These are phyloP conservation scores for Pocillopora grandis DNA, from an alignment of 92 coral and sea anemone genomes.

Conservation along the genomic window DNA sequence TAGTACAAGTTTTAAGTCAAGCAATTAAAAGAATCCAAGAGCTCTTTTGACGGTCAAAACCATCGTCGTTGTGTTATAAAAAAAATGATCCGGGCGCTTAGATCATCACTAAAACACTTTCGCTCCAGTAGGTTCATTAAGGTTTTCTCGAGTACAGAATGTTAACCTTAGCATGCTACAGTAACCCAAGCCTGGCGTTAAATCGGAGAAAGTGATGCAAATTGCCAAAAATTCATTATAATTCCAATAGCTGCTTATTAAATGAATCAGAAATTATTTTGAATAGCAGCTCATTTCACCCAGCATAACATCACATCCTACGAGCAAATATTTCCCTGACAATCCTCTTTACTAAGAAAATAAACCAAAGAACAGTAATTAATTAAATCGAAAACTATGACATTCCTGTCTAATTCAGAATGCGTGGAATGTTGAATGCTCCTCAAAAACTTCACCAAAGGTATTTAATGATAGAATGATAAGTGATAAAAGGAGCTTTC, in stretches of 20 bases:
- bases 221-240: not conserved
- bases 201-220: not conserved
- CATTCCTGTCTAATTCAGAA: constrained; percentile 11
- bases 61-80: not conserved
- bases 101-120: too few relatives aligned
- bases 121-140: too few relatives aligned
- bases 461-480: not conserved
- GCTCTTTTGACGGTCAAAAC: not conserved
- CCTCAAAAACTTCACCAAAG: not conserved
- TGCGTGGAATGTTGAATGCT: not conserved
- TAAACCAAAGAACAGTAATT: constrained; percentile 5
- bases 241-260: not conserved
- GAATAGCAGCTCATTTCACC: not conserved
- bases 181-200: too few relatives aligned
- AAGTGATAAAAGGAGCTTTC: not conserved
- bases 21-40: constrained; percentile 2
- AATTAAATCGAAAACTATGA: constrained; percentile 2
- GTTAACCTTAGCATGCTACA: too few relatives aligned
- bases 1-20: not conserved
- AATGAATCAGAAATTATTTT: not conserved
- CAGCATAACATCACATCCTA: not conserved
- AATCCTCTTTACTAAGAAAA: constrained; percentile 2
- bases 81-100: too few relatives aligned
- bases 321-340: not conserved
- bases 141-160: too few relatives aligned